Percentiles rank a stretch among this genome's conserved stretches.
Conservation (phyloP, 2,888 invertebrate species). For the Microplitis deprimator region DNA sequence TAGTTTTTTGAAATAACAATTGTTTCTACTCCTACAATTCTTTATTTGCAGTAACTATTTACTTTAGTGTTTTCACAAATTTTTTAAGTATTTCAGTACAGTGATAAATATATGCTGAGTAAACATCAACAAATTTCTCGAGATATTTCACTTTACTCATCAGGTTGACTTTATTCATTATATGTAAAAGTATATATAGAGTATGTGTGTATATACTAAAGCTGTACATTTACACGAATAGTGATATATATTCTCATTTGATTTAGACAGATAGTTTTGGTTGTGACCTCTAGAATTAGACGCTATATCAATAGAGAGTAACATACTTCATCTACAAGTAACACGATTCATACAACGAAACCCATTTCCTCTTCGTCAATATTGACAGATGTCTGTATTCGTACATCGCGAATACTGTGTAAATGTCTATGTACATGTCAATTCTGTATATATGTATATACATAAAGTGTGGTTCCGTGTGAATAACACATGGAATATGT, state of each 20-base stretch:
- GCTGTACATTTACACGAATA: not conserved
- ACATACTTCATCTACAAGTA: constrained; percentile 18
- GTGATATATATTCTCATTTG: constrained; percentile 1
- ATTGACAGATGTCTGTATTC: constrained; percentile 50
- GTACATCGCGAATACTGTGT: constrained; percentile 38
- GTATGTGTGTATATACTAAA: no score
- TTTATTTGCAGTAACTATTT: no score
- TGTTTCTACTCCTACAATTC: not conserved
- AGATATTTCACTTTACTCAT: no score
- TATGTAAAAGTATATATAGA: no score
- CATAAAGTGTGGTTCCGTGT: not conserved
- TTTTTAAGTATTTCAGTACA: no score
- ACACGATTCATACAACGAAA: constrained; percentile 46
- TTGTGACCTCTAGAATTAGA: constrained; percentile 5
- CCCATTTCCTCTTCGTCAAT: constrained; percentile 52
- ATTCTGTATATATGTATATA: not conserved
- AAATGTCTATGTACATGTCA: constrained; percentile 8
- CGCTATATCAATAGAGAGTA: constrained; percentile 22
- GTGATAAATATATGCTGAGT: no score
- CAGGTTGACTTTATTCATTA: no score
- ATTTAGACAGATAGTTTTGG: constrained; percentile 16
- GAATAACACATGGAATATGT: no score
- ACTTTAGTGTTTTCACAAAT: no score
- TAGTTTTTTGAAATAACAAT: not conserved
- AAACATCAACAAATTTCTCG: no score